Evolutionary conservation across 2,113 vertebrate species (phyloP), one percentile per base, ranked within the genome.

Genomic region (Gambusia affinis): DNA sequence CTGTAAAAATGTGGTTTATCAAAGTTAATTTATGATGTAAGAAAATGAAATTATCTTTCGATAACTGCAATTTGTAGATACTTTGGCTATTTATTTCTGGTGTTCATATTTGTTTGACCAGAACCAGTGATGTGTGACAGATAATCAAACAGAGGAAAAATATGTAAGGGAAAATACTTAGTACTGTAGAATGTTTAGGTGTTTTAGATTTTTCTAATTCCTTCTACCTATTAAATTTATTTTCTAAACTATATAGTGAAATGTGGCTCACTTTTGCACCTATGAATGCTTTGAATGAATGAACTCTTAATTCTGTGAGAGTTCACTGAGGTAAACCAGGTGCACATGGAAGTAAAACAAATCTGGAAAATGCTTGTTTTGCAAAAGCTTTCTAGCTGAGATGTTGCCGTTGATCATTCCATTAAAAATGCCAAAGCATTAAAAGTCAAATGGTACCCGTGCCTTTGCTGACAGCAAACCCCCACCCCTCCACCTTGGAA

Each of bases 341-440:
- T 77, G 72, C 29, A 63, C 64, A 69, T 60, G 3, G 44, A 68
- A 12, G 64, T n/a, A 54, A 75, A 73, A 8, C 19, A 37, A n/a
- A n/a, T 29, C 30, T 4, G 24, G 31, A 67, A 72, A 39, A 60
- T 12, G 47, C 37, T 47, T 39, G 19, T 37, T 77, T 17, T n/a
- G 11, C 37, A 37, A 78, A 8, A 12, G 1, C 62, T 68, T 54
- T 57, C n/a, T 66, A 70, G 30, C 30, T 73, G 47, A 72, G 12
- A 70, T 47, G 64, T 73, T 37, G 63, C 63, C 17, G 11, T 78
- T 80, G 54, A 86, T 31, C 22, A 44, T 37, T 80, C 28, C 69
- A 8, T 70, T 19, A 64, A 44, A 62, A 57, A 17, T 10, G 4
- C 5, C 62, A 81, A 83, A 85, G 75, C 70, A 70, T 22, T 67